Evolutionary conservation across 1,140 invertebrate genomes (phyloP).

Genomic region (Polypedilum vanderplanki): DNA sequence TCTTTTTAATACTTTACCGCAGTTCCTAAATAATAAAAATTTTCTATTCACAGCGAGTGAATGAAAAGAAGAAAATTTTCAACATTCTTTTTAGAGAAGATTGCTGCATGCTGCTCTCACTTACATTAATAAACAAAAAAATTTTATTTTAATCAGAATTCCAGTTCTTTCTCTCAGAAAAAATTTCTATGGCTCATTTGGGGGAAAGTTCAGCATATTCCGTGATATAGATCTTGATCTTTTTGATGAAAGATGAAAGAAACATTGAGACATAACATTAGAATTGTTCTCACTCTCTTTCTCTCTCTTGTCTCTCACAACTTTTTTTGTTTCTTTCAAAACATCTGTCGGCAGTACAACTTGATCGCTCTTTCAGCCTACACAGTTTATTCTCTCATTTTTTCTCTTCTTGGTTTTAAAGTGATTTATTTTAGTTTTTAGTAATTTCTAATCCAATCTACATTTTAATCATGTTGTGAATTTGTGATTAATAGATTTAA

Average conservation of each 20-base stretch:
- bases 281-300: neutral
- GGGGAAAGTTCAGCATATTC: neutral
- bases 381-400: neutral
- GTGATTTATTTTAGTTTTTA: slow-evolving; percentile 2
- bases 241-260: neutral
- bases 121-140: neutral
- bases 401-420: neutral
- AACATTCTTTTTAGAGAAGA: neutral
- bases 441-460: neutral
- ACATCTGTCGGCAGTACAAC: slow-evolving; percentile 21
- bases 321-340: neutral
- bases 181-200: neutral
- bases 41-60: neutral
- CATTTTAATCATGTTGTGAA: neutral
- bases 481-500: neutral
- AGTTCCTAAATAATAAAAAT: neutral
- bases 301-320: neutral
- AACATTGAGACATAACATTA: slow-evolving; percentile 6
- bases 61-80: neutral
- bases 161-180: neutral
- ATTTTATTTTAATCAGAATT: neutral
- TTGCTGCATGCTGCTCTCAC: neutral
- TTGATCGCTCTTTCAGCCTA: slow-evolving; percentile 21
- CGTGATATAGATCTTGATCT: neutral
- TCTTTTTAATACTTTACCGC: neutral